Percentiles rank a stretch among this genome's conserved stretches.
phyloP scores from a whole-genome alignment of 2,888 invertebrate species.

The Pandemis corylana region DNA sequence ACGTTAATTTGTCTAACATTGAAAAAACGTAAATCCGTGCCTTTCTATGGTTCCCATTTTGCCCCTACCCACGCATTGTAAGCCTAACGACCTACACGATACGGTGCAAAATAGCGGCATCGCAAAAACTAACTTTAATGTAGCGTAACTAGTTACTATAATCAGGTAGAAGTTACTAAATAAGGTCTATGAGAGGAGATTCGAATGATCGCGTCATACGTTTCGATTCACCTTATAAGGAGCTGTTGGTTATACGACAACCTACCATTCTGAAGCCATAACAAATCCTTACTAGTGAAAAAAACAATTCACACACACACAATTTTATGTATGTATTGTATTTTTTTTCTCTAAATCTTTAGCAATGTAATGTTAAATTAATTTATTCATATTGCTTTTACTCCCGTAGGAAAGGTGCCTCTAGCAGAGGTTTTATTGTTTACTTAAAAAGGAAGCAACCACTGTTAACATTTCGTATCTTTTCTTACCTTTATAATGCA shows the following conservation, averaged over 20 bases:
- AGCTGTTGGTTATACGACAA: slow-evolving; percentile 1
- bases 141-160: slow-evolving; percentile 26
- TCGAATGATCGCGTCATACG: slow-evolving; percentile 58
- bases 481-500: no score
- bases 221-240: slow-evolving; percentile 54
- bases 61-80: background rate
- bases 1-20: no score
- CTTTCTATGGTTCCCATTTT: background rate
- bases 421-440: no score
- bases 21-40: background rate
- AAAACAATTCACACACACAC: no score
- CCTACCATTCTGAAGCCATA: background rate
- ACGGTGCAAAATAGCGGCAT: background rate
- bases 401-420: no score
- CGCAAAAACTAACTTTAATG: slow-evolving; percentile 8
- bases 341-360: no score
- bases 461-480: no score
- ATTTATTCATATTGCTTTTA: no score
- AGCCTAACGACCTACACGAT: background rate
- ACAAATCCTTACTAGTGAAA: no score
- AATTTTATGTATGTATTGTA: no score
- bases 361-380: no score
- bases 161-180: slow-evolving; percentile 50
- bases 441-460: no score
- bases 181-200: slow-evolving; percentile 53